phyloP scores from a whole-genome alignment of 2,888 invertebrate species.

The Plagodis dolabraria region DNA sequence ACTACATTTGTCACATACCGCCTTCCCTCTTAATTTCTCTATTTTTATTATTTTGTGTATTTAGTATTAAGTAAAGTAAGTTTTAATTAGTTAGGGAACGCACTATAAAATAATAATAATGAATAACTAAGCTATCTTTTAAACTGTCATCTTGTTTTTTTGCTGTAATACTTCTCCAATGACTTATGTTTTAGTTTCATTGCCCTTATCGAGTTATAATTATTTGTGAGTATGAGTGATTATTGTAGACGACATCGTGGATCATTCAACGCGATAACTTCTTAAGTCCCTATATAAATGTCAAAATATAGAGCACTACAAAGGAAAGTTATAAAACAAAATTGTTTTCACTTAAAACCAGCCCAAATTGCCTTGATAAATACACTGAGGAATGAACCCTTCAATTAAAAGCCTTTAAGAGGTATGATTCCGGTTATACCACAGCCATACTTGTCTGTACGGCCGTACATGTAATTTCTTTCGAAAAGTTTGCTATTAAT shows the following conservation, averaged over 20 bases:
- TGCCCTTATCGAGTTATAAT: too few relatives aligned
- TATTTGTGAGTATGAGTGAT: too few relatives aligned
- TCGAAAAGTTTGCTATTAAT: conserved; percentile 59
- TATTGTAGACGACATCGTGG: conserved; percentile 2
- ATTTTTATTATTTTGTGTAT: too few relatives aligned
- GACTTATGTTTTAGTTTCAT: too few relatives aligned
- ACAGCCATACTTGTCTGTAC: conserved; percentile 39
- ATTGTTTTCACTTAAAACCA: conserved; percentile 73
- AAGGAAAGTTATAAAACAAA: conserved; percentile 71
- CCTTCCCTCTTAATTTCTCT: too few relatives aligned
- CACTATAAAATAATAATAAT: too few relatives aligned
- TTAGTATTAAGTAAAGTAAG: too few relatives aligned
- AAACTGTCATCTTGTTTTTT: too few relatives aligned
- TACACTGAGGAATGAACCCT: conserved; percentile 64
- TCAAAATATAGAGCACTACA: conserved; percentile 74
- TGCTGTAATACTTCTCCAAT: too few relatives aligned
- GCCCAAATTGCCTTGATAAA: conserved; percentile 73
- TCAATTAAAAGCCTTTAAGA: conserved; percentile 60
- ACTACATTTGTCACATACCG: too few relatives aligned
- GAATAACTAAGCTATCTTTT: too few relatives aligned
- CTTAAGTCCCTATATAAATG: conserved; percentile 49
- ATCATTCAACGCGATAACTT: conserved; percentile 31
- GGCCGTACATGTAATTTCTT: conserved; percentile 25
- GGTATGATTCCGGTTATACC: conserved; percentile 65
- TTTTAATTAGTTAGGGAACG: too few relatives aligned